Conservation (phyloP, 2,113 vertebrate species). For the Macrotus californicus region DNA sequence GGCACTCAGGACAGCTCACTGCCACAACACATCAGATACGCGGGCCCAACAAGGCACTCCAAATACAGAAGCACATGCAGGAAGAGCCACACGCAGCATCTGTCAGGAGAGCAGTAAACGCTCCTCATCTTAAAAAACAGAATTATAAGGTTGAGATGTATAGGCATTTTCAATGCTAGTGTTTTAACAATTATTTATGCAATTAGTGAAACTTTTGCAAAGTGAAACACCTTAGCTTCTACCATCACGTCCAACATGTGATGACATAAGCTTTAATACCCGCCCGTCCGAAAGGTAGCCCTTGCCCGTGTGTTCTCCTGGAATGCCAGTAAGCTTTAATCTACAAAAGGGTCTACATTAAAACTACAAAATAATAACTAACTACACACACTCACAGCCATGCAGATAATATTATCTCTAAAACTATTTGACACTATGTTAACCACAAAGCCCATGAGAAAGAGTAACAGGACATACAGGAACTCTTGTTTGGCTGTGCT, state of each 20-base stretch:
- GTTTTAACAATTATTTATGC: conserved; percentile 22
- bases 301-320: conserved; percentile 18
- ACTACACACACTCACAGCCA: conserved; percentile 68
- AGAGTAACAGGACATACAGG: conserved; percentile 91
- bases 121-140: neutral
- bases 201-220: neutral
- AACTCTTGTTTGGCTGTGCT: conserved; percentile 99
- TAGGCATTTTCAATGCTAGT: neutral
- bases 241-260: neutral
- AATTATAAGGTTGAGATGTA: conserved; percentile 7
- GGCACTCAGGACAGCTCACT: neutral
- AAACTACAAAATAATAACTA: conserved; percentile 43
- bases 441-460: conserved; percentile 79
- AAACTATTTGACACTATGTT: conserved; percentile 68
- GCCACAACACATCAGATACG: neutral
- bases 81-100: conserved; percentile 5
- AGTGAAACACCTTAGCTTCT: conserved; percentile 19
- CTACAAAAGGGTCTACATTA: neutral
- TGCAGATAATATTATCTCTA: conserved; percentile 46
- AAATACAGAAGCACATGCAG: neutral
- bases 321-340: neutral
- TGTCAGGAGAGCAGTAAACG: neutral
- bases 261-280: neutral
- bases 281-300: neutral
- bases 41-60: neutral